Conservation (phyloP, 2,113 vertebrate species). For the Cathartes aura region DNA sequence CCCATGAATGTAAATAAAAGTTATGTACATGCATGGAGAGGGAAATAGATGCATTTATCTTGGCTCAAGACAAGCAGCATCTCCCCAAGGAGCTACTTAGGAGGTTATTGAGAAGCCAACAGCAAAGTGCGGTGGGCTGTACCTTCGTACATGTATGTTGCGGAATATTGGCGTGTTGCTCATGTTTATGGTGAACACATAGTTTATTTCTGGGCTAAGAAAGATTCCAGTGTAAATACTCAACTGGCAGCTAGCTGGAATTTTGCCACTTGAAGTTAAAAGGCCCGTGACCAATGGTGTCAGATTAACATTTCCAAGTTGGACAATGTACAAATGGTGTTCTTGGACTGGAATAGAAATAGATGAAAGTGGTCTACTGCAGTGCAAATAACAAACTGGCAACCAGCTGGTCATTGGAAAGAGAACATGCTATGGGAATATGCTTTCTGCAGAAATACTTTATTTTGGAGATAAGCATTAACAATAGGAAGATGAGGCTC, state of each 20-base stretch:
- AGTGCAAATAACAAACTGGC: conserved; percentile 70
- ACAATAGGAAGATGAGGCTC: conserved; percentile 63
- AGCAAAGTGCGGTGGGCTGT: not conserved
- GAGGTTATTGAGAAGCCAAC: conserved; percentile 30
- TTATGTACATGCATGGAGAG: not conserved
- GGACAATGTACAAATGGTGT: conserved; percentile 75
- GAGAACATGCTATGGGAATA: conserved; percentile 66
- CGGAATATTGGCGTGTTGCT: not conserved
- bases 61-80: conserved; percentile 26
- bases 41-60: conserved; percentile 30
- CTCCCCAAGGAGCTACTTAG: conserved; percentile 34
- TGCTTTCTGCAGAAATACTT: conserved; percentile 68
- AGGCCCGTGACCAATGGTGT: conserved; percentile 69
- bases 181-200: conserved; percentile 25
- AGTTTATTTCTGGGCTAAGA: conserved; percentile 68
- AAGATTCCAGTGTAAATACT: conserved; percentile 72
- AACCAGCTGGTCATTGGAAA: conserved; percentile 70
- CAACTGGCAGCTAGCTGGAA: conserved; percentile 71
- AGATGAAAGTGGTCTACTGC: conserved; percentile 71
- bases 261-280: conserved; percentile 70
- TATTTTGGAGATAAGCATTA: conserved; percentile 72
- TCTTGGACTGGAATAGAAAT: conserved; percentile 70
- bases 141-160: not conserved
- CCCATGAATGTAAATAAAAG: not conserved
- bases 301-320: conserved; percentile 73